Conservation (phyloP, 2,113 vertebrate species). For the Chaetops frenatus region DNA sequence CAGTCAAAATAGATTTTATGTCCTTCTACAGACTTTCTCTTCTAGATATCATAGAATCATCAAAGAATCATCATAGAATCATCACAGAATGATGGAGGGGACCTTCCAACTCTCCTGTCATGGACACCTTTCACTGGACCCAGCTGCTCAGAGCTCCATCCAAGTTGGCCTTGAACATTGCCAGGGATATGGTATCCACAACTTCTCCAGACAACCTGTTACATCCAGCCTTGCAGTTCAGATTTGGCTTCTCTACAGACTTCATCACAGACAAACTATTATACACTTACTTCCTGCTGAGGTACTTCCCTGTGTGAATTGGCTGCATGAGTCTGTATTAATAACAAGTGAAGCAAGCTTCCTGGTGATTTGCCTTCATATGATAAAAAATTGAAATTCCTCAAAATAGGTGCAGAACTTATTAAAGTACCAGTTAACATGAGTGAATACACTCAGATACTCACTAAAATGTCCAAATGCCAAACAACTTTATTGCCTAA, state of each 20-base stretch:
- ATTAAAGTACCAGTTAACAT: not conserved
- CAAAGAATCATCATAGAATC: not conserved
- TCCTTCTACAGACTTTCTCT: not conserved
- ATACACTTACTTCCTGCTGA: not conserved
- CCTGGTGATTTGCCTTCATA: not conserved
- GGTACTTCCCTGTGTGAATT: not conserved
- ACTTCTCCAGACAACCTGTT: not conserved
- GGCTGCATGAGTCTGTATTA: not conserved
- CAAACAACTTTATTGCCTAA: not conserved
- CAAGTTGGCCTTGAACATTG: not conserved
- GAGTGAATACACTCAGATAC: not conserved
- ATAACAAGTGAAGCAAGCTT: not conserved
- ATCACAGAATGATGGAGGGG: not conserved
- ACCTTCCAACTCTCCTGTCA: not conserved
- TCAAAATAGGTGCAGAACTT: not conserved
- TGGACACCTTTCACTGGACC: not conserved
- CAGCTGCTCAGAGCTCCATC: not conserved
- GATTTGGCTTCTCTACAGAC: not conserved
- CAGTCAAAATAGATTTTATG: not conserved
- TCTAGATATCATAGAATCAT: not conserved
- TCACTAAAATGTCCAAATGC: not conserved
- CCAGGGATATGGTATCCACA: not conserved
- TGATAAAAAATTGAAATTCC: not conserved
- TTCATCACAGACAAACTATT: not conserved
- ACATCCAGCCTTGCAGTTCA: not conserved